Conservation (phyloP, 2,113 vertebrate species). For the Lagopus muta region DNA sequence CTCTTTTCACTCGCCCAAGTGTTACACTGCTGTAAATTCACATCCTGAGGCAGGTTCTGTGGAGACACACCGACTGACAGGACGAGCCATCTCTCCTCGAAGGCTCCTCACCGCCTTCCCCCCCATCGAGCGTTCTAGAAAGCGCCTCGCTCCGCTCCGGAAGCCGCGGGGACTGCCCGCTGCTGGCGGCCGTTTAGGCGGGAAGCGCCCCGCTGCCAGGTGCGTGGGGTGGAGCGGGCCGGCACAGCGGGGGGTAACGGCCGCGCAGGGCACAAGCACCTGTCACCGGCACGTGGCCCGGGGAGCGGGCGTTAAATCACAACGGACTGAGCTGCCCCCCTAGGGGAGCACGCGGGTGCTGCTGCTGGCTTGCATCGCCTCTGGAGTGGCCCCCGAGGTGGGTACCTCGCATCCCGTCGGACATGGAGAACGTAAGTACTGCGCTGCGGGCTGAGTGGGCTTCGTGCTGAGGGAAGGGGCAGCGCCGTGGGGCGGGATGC, state of each 20-base stretch:
- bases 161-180: background rate
- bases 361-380: background rate
- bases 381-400: fast-evolving
- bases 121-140: background rate
- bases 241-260: background rate
- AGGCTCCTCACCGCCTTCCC: background rate
- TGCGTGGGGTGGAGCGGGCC: background rate
- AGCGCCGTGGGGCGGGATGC: background rate
- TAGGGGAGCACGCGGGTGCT: no score
- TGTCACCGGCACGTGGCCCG: background rate
- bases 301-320: background rate
- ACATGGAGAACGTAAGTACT: slow-evolving; percentile 18
- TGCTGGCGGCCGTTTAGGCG: no score
- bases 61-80: fast-evolving
- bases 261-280: background rate
- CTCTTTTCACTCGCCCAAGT: background rate
- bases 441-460: background rate
- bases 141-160: no score
- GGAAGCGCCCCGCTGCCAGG: background rate
- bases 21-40: background rate
- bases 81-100: background rate
- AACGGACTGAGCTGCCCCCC: fast-evolving
- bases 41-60: fast-evolving
- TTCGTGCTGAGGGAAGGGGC: fast-evolving
- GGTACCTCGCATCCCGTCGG: background rate